Evolutionary conservation across 2,888 invertebrate species (phyloP), one percentile per base, ranked within the genome.

Genomic region (Drosophila helvetica): DNA sequence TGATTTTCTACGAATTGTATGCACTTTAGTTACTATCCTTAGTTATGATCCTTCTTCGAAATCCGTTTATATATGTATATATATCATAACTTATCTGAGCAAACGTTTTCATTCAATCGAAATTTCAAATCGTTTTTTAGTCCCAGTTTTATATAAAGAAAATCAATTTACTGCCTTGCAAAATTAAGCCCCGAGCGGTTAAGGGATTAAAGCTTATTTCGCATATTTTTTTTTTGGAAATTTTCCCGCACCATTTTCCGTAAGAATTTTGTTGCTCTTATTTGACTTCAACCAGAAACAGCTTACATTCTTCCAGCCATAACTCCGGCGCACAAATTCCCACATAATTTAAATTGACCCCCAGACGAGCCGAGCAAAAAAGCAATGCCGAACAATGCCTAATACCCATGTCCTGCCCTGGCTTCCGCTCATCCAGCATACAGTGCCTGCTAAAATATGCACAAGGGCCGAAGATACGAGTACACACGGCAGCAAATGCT

Each of bases 301-400:
- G 38, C 15, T 12, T 0, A 10, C 12, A 25, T 55, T 30, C 42
- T 9, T 15, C 22, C 22, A 9, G 10, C 30, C 19, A 55, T 42
- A 53, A 27, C 42, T 47, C 6, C 15, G 19, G 19, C 55, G 55
- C 55, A 30, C 70, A 51, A 45, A 51, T 57, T 18, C 59, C 59
- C 50, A 38, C 45, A 67, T 70, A 51, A 67, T 67, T 67, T 67
- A 70, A 70, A 51, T 70, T 70, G 66, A 67, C 66, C 70, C 70
- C 70, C 70, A 51, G 71, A 70, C 33, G 51, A 67, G 42, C 19
- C 15, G 30, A 27, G 51, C 50, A 46, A 67, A 51, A 66, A 70
- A 51, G n/a, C 10, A 27, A 27, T 8, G 8, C 18, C 25, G 19
- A 66, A 50, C 19, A 56, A 69, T 57, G 50, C 42, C 55, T 46